A percentile compares a stretch with the other conserved stretches of the same genome.
These are phyloP conservation scores for Tortricodes alternella DNA, from an alignment of 2,888 invertebrate genomes.

Conservation along the genomic window DNA sequence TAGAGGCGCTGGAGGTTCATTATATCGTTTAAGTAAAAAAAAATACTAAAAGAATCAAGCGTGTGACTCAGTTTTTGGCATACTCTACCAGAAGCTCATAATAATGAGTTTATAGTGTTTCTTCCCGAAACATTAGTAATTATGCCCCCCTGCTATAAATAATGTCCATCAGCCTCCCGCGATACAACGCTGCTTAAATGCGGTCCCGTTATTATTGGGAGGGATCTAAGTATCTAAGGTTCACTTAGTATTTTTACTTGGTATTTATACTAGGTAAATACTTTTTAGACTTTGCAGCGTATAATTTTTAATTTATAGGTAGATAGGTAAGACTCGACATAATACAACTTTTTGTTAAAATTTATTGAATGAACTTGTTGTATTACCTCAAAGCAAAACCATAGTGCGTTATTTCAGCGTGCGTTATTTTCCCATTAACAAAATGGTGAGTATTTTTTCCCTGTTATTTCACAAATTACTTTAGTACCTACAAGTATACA, in stretches of 20 bases:
- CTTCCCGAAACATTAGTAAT: conserved; percentile 22
- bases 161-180: conserved; percentile 20
- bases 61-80: background rate
- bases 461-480: conserved; percentile 6
- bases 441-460: conserved; percentile 11
- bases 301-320: no score
- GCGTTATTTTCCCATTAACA: no score
- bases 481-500: background rate
- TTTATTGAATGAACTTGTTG: no score
- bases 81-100: background rate
- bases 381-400: no score
- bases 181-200: conserved; percentile 22
- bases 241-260: conserved; percentile 10
- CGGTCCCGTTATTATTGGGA: conserved; percentile 11
- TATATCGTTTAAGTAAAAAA: no score
- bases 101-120: conserved; percentile 19
- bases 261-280: background rate
- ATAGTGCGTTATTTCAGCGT: no score
- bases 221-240: background rate
- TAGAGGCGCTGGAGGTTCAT: no score
- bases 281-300: no score
- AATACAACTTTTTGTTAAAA: no score
- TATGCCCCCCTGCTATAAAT: conserved; percentile 19
- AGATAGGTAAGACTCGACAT: no score
- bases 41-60: background rate